A percentile compares a stretch with the other conserved stretches of the same genome.
Conservation (phyloP, 2,113 vertebrate species). For the Paracanthobrama guichenoti region DNA sequence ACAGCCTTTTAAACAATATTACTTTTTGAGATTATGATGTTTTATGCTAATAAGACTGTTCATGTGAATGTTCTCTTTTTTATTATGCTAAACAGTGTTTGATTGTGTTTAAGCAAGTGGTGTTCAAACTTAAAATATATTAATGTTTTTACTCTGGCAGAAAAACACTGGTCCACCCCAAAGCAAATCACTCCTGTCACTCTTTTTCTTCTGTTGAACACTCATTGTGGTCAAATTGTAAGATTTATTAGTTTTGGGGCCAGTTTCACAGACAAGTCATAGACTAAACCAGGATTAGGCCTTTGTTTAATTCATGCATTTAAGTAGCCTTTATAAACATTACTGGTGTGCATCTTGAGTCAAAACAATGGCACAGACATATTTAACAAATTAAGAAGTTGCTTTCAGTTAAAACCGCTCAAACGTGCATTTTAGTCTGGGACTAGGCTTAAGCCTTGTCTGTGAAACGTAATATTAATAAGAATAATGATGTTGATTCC, state of each 20-base stretch:
- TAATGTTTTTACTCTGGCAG: not conserved
- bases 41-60: not conserved
- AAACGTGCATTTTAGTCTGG: too few relatives aligned
- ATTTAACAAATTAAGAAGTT: too few relatives aligned
- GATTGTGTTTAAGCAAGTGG: not conserved
- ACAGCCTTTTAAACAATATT: conserved; percentile 3
- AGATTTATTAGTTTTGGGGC: not conserved
- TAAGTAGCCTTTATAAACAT: too few relatives aligned
- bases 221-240: not conserved
- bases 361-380: too few relatives aligned
- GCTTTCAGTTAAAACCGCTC: too few relatives aligned
- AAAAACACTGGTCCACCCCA: not conserved
- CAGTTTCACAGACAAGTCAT: too few relatives aligned
- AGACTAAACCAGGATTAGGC: too few relatives aligned
- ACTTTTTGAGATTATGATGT: not conserved
- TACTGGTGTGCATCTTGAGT: too few relatives aligned
- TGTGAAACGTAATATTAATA: not conserved
- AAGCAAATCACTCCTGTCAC: not conserved
- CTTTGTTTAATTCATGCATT: too few relatives aligned
- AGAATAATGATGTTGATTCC: not conserved
- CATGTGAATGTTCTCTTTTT: not conserved
- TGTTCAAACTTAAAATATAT: not conserved
- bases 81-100: conserved; percentile 2
- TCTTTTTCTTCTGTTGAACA: not conserved
- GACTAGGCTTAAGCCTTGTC: too few relatives aligned